These are phyloP conservation scores for Orthonevra nobilis DNA, from an alignment of 2,888 invertebrate species.

Conservation along the genomic window DNA sequence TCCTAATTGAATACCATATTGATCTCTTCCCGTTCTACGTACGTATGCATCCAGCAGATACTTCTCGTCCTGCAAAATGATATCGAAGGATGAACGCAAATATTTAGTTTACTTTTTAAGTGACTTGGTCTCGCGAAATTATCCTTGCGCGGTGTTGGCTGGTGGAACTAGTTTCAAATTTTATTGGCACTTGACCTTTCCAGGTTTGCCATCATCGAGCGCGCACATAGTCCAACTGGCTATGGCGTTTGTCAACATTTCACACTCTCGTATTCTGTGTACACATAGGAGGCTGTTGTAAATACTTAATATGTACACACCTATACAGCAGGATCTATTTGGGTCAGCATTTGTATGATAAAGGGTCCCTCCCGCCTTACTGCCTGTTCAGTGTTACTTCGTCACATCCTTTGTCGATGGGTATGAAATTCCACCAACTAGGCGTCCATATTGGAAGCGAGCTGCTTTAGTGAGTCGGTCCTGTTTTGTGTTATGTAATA, in stretches of 20 bases:
- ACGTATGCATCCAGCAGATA: not conserved
- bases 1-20: slow-evolving; percentile 29
- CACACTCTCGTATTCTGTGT: not conserved
- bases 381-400: slow-evolving; percentile 28
- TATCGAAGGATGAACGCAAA: slow-evolving; percentile 6
- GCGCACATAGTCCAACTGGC: not conserved
- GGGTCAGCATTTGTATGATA: slow-evolving; percentile 22
- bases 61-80: not conserved
- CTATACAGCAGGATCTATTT: slow-evolving; percentile 4
- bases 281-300: too few relatives aligned
- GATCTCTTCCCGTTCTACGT: not conserved
- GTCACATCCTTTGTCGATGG: slow-evolving; percentile 29
- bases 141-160: too few relatives aligned
- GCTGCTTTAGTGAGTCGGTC: not conserved
- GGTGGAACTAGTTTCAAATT: slow-evolving; percentile 39
- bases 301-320: not conserved
- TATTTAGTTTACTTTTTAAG: not conserved
- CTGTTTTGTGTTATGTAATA: not conserved
- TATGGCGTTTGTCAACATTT: slow-evolving; percentile 26
- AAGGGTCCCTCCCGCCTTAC: not conserved
- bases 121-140: slow-evolving; percentile 16
- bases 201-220: not conserved
- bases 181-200: slow-evolving; percentile 41
- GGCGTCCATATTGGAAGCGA: not conserved
- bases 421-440: slow-evolving; percentile 1